phyloP scores from a whole-genome alignment of 30 jellyfish, hydroid and myxozoan species.

The Cassiopea andromeda region DNA sequence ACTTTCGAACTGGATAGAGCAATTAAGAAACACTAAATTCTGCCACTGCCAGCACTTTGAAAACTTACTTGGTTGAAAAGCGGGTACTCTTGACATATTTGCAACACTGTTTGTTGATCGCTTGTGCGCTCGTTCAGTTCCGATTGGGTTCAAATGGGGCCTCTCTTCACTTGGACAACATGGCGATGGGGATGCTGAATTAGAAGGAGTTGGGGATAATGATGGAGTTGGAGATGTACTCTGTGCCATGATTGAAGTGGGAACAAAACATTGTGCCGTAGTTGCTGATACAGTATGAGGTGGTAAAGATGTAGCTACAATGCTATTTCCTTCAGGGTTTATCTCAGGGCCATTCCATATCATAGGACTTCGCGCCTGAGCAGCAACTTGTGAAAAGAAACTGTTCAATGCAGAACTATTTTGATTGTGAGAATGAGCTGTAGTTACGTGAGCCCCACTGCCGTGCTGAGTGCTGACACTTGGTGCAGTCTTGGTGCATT shows the following conservation, averaged over 20 bases:
- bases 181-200: constrained; percentile 91
- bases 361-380: constrained; percentile 98
- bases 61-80: constrained; percentile 76
- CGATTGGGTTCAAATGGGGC: constrained; percentile 96
- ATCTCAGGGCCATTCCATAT: constrained; percentile 87
- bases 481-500: constrained; percentile 62
- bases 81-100: constrained; percentile 65
- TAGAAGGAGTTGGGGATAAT: constrained; percentile 87
- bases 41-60: too few relatives aligned
- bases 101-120: constrained; percentile 55
- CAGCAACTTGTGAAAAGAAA: constrained; percentile 93
- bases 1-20: too few relatives aligned
- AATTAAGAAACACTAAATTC: too few relatives aligned
- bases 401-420: constrained; percentile 65
- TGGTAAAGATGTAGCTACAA: constrained; percentile 26
- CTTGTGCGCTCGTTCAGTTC: constrained; percentile 93
- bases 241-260: constrained; percentile 73
- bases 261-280: constrained; percentile 39
- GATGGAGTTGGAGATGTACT: constrained; percentile 90
- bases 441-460: constrained; percentile 52
- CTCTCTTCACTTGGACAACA: constrained; percentile 74
- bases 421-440: constrained; percentile 35
- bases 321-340: constrained; percentile 2
- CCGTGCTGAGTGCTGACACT: constrained; percentile 55
- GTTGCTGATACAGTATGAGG: constrained; percentile 51